Evolutionary conservation across 2,888 invertebrate species (phyloP), one percentile per base, ranked within the genome.

Genomic region (Argyresthia albistria): DNA sequence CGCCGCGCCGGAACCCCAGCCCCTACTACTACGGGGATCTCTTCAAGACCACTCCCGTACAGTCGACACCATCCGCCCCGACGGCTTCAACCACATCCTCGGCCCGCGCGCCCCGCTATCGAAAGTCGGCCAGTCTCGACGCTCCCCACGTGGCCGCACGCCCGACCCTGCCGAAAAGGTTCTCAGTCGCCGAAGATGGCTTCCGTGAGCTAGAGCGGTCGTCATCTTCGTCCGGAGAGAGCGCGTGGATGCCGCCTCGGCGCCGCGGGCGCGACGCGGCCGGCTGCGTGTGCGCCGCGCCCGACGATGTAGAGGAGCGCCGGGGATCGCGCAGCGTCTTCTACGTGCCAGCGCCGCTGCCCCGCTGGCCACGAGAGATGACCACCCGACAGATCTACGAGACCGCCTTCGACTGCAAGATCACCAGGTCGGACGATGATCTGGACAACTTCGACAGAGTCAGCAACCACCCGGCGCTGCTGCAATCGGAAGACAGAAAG

Each of bases 331-430:
- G 91, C 64, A 91, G 91, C 81, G 89, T 92, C 65, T 91, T 91
- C 80, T 91, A 91, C 77, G 91, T 92, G 72, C 92, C 91, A 67
- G 91, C 92, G 66, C 90, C 91, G 60, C 86, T 92, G 74, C 90
- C 91, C 65, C 89, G 91, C 75, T 91, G 89, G 80, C 86, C 88
- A 69, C 86, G 80, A 81, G 90, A 89, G 68, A 89, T 89, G 83
- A 89, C 89, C 63, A 83, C 88, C 75, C 90, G 94, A 66, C 94
- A 94, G 80, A 90, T 96, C 53, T 96, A 96, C 76, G 96, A 96
- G 81, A 96, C 96, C 54, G 96, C 96, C 55, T 96, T 96, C 77
- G 96, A 96, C 79, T 95, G 95, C 77, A 94, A 94, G 79, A 92
- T 95, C 66, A 92, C 92, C 69, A 92, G 93, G 59, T 95, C 95